A percentile compares a stretch with the other conserved stretches of the same genome.
Conservation (phyloP, 2,113 vertebrate genomes). For the Colistium nudipinnis region DNA sequence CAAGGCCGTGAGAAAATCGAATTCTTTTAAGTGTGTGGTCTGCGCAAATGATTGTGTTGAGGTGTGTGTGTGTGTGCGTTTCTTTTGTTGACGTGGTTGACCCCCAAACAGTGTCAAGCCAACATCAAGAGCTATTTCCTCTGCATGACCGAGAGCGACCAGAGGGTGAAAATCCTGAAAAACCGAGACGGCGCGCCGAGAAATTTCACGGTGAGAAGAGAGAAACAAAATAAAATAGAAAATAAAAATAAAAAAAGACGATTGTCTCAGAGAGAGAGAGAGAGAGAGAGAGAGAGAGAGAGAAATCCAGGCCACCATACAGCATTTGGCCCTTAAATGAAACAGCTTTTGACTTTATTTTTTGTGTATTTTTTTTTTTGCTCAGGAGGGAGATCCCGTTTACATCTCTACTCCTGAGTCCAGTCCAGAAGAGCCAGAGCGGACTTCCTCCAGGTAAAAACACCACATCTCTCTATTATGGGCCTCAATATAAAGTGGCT, state of each 20-base stretch:
- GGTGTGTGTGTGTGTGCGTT: no score
- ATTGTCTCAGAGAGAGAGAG: no score
- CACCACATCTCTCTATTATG: no score
- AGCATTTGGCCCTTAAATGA: no score
- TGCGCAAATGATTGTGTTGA: neutral
- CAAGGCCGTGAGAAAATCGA: slow-evolving; percentile 70
- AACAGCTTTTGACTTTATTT: no score
- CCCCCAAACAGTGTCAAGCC: slow-evolving; percentile 76
- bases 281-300: no score
- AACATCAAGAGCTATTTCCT: slow-evolving; percentile 83
- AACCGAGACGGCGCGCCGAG: slow-evolving; percentile 73
- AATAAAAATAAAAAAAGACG: no score
- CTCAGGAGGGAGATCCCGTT: slow-evolving; percentile 80
- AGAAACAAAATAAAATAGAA: no score
- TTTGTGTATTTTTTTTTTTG: no score
- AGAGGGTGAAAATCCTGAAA: slow-evolving; percentile 81
- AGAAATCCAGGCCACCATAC: no score
- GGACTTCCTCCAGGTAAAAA: slow-evolving; percentile 74
- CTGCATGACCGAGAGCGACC: slow-evolving; percentile 82
- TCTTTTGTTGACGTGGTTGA: no score
- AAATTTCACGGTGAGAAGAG: slow-evolving; percentile 76
- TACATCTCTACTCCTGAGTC: slow-evolving; percentile 75
- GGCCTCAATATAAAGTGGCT: no score
- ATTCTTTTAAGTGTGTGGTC: neutral
- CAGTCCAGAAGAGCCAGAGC: slow-evolving; percentile 71